Percentiles rank a stretch among this genome's conserved stretches.
Conservation (phyloP, 2,113 vertebrate species). For the Amphiprion percula region DNA sequence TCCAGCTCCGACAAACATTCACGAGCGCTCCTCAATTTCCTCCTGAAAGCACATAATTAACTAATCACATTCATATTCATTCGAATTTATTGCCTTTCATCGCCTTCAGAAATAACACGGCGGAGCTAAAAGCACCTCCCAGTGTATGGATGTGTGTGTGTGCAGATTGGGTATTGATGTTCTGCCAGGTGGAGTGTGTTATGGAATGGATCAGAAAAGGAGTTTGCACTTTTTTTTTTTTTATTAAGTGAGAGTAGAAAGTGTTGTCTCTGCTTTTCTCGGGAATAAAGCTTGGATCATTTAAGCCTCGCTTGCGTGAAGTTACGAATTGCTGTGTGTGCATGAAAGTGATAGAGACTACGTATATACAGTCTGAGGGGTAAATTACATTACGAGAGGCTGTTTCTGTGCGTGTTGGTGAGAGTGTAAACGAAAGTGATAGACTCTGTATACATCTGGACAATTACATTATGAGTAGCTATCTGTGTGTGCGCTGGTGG, state of each 20-base stretch:
- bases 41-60: conserved; percentile 75
- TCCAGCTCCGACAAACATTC: conserved; percentile 48
- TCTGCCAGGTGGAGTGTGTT: conserved; percentile 67
- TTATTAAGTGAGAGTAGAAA: conserved; percentile 55
- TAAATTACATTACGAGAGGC: conserved; percentile 57
- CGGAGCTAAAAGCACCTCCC: conserved; percentile 24
- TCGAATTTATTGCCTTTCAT: conserved; percentile 57
- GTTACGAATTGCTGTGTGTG: background rate
- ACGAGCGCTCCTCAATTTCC: conserved; percentile 49
- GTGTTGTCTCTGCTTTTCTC: conserved; percentile 18
- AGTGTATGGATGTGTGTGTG: conserved; percentile 31
- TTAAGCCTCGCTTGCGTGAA: conserved; percentile 1
- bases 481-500: conserved; percentile 45
- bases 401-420: conserved; percentile 50
- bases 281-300: conserved; percentile 24
- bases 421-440: conserved; percentile 51
- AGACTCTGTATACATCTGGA: conserved; percentile 56
- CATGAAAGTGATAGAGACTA: conserved; percentile 21
- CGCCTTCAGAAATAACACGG: conserved; percentile 51
- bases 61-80: conserved; percentile 75
- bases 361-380: conserved; percentile 5
- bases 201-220: conserved; percentile 59
- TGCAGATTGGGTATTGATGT: conserved; percentile 68
- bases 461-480: conserved; percentile 59
- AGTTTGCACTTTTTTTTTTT: conserved; percentile 47